phyloP scores from a whole-genome alignment of 2,888 invertebrate genomes.

The Drosophila suboccidentalis region DNA sequence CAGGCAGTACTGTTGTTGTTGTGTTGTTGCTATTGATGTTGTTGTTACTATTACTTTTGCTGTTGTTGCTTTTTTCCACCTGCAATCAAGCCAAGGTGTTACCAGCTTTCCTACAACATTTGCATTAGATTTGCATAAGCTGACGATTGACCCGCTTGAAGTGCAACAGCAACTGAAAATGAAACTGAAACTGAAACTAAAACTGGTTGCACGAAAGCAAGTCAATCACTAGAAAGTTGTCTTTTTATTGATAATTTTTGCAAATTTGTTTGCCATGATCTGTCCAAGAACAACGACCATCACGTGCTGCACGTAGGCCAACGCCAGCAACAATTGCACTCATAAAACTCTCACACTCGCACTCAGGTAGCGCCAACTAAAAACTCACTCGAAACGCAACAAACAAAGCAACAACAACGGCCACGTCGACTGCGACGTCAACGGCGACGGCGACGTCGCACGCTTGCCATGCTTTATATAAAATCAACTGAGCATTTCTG shows the following conservation, averaged over 20 bases:
- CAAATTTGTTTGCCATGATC: constrained; percentile 1
- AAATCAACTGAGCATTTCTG: constrained; percentile 82
- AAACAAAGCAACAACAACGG: constrained; percentile 67
- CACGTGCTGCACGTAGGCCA: constrained; percentile 68
- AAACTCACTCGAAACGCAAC: constrained; percentile 71
- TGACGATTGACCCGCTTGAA: constrained; percentile 69
- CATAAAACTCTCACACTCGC: constrained; percentile 40
- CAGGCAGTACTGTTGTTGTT: constrained; percentile 20
- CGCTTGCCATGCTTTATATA: constrained; percentile 79
- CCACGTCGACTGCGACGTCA: constrained; percentile 50
- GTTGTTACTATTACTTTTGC: constrained; percentile 23
- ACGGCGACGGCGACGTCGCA: constrained; percentile 40
- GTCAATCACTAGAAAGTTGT: constrained; percentile 66
- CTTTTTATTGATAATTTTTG: constrained; percentile 20
- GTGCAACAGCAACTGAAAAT: constrained; percentile 53
- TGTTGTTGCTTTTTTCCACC: constrained; percentile 63
- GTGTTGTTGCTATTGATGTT: constrained; percentile 14
- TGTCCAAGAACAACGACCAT: constrained; percentile 67
- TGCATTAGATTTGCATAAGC: constrained; percentile 72
- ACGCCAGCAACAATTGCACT: constrained; percentile 31
- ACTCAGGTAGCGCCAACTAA: constrained; percentile 19
- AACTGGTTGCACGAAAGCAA: constrained; percentile 73
- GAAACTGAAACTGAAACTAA: constrained; percentile 21
- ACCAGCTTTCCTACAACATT: constrained; percentile 74
- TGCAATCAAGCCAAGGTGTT: constrained; percentile 70